phyloP scores from a whole-genome alignment of 2,113 vertebrate genomes.

The Prochilodus magdalenae region DNA sequence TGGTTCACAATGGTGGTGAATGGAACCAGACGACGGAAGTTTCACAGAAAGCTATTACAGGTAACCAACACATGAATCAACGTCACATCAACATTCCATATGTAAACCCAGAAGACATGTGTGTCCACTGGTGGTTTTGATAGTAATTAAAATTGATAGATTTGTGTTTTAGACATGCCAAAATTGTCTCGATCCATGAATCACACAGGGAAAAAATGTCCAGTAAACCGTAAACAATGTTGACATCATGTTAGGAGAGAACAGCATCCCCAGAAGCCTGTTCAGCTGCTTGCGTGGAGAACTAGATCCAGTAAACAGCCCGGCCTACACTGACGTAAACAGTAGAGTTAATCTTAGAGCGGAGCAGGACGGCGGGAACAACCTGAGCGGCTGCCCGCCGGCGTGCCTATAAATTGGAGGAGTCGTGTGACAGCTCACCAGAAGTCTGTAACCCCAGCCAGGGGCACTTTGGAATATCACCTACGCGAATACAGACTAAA shows the following conservation, averaged over 20 bases:
- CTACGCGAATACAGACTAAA: slow-evolving; percentile 5
- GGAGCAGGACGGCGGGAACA: slow-evolving; percentile 24
- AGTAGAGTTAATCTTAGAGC: slow-evolving; percentile 62
- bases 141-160: no score
- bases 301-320: slow-evolving; percentile 66
- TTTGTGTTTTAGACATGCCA: no score
- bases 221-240: not conserved
- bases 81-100: no score
- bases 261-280: not conserved
- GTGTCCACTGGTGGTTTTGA: no score
- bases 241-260: not conserved
- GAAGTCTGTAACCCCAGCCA: not conserved
- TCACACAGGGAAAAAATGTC: no score
- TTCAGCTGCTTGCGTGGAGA: not conserved
- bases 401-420: slow-evolving; percentile 70
- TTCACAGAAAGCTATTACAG: no score
- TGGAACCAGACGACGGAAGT: not conserved
- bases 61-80: not conserved
- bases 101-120: no score
- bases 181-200: no score
- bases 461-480: slow-evolving; percentile 22
- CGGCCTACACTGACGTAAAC: slow-evolving; percentile 63
- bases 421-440: slow-evolving; percentile 27
- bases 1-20: no score
- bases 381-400: slow-evolving; percentile 43